Conservation (phyloP, 2,888 invertebrate genomes). For the Rhingia rostrata region DNA sequence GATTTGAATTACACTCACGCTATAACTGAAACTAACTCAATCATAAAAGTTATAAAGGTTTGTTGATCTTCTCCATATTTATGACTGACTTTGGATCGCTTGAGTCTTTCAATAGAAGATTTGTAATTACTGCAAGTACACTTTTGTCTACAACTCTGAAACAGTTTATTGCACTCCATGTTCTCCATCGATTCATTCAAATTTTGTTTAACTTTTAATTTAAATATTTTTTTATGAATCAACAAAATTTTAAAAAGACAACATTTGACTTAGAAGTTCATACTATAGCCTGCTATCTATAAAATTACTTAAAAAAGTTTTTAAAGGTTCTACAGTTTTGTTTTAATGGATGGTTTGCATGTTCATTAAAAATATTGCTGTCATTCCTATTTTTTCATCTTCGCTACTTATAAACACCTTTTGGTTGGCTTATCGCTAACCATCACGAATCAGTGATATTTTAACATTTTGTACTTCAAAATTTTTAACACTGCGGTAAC, state of each 20-base stretch:
- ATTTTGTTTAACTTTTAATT: not conserved
- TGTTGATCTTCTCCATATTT: constrained; percentile 7
- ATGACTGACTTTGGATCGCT: not conserved
- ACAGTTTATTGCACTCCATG: not conserved
- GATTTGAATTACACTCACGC: constrained; percentile 33
- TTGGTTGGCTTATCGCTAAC: no score
- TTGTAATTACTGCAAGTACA: not conserved
- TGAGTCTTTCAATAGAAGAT: not conserved
- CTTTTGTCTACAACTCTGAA: not conserved
- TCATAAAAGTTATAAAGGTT: constrained; percentile 37
- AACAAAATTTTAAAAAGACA: not conserved
- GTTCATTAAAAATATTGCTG: no score
- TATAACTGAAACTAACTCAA: constrained; percentile 44
- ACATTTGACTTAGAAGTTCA: not conserved
- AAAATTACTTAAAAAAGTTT: not conserved
- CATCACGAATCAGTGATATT: no score
- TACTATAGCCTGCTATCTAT: not conserved
- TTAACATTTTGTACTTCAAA: no score
- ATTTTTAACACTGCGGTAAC: no score
- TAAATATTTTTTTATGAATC: not conserved
- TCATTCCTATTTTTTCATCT: no score
- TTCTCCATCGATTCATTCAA: not conserved
- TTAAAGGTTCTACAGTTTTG: not conserved
- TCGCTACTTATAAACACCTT: no score
- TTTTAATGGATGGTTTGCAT: no score